Evolutionary conservation across 2,888 invertebrate genomes (phyloP).

Genomic region (Parnassius orleans): DNA sequence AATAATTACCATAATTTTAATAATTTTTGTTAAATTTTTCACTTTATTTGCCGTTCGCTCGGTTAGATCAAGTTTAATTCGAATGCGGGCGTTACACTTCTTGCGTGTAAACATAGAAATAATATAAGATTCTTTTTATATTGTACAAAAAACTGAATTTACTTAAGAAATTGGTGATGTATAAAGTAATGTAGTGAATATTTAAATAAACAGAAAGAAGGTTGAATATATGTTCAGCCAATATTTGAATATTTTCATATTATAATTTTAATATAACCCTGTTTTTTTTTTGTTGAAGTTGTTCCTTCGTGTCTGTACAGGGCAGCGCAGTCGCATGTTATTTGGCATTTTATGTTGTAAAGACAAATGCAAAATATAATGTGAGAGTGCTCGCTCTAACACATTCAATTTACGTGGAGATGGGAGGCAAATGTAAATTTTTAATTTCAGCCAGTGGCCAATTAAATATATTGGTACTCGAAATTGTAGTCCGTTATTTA

Average conservation of each 20-base stretch:
- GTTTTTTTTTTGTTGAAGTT: constrained; percentile 77
- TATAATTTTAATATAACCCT: constrained; percentile 81
- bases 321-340: constrained; percentile 48
- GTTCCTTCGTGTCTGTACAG: constrained; percentile 73
- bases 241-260: constrained; percentile 82
- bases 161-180: constrained; percentile 81
- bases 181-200: constrained; percentile 80
- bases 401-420: constrained; percentile 56
- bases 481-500: constrained; percentile 69
- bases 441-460: constrained; percentile 79
- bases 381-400: constrained; percentile 51
- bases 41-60: constrained; percentile 67
- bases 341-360: constrained; percentile 25
- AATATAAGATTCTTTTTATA: constrained; percentile 81
- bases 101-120: constrained; percentile 71
- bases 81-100: constrained; percentile 65
- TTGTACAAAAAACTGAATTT: constrained; percentile 82
- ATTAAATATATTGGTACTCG: constrained; percentile 79
- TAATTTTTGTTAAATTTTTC: constrained; percentile 68
- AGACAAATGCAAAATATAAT: constrained; percentile 29
- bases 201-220: constrained; percentile 79
- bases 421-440: constrained; percentile 70
- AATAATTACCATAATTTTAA: constrained; percentile 78
- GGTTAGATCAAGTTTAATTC: constrained; percentile 69
- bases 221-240: constrained; percentile 74